Base-by-base conservation (phyloP, 2,888 invertebrate species). In the Pristionchus entomophagus region DNA sequence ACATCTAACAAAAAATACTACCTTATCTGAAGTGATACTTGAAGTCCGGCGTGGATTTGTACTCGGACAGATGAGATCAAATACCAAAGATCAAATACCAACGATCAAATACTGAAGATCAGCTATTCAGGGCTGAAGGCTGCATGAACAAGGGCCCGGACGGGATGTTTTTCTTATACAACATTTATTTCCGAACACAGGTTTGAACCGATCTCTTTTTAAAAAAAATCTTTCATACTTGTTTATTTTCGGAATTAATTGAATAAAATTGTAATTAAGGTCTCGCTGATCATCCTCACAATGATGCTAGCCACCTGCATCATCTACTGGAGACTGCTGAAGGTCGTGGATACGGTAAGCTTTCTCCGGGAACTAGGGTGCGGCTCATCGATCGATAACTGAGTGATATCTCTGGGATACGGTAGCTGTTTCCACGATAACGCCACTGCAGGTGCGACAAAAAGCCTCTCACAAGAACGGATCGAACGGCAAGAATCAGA, bases 311-410 rank as follows among this genome's bases (percentile, higher is more conserved):
- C 95, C 49, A 96, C 96, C 95, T 94, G 95, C 10, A 93, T 95
- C 90, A 95, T 95, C 89, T 96, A 96, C 93, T 92, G 94, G 0
- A 95, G 95, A 92, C 95, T 96, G 89, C 94, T 95, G 53, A 49
- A 19, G 12, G 80, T 86, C 26, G 80, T 86, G 88, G 91, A 77
- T 19, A 73, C 17, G 41, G 85, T 77, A 56, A 38, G 51, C n/a
- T 0, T 19, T 78, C 4, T n/a, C 10, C 26, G 62, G 26, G 2
- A 29, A 35, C 38, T 38, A n/a, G 35, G 26, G 59, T n/a, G n/a
- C n/a, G n/a, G n/a, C n/a, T n/a, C n/a, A 5, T 29, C n/a, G n/a
- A 59, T 59, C 59, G 59, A 12, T 1, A 59, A 59, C 59, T 59
- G 59, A 59, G 4, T 53, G 56, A 59, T 22, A n/a, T n/a, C n/a